Evolutionary conservation across 2,113 vertebrate species (phyloP), one percentile per base, ranked within the genome.

Genomic region (Solea senegalensis): DNA sequence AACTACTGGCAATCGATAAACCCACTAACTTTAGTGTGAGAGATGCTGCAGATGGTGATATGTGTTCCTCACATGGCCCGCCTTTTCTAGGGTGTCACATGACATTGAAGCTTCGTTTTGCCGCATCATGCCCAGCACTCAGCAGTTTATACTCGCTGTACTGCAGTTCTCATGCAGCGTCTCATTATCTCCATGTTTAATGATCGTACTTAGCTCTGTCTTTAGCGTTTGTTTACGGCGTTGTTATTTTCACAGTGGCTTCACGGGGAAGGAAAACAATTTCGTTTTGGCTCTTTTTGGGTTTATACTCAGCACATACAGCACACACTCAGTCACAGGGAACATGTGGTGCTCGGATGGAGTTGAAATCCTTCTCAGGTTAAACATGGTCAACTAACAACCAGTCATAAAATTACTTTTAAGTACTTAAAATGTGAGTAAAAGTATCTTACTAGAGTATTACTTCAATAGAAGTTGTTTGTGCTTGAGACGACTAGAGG

Each of bases 241-340:
- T 56, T 64, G 16, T 45, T 63, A 28, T 14, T 50, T 56, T 68
- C 44, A 43, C 53, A 62, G 26, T 34, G 12, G 21, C 46, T 69
- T 74, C 26, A 48, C 11, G 44, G 34, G 26, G 10, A 48, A 44
- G n/a, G 9, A 68, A 77, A 72, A 80, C 75, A 57, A 74, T 82
- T 70, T 68, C 16, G 53, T 49, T 67, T 72, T 58, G 26, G 27
- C 21, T 53, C 61, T 49, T 41, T 41, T 9, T 27, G 34, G 34
- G 15, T 41, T 68, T 48, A 43, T 67, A 44, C 55, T 72, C 76
- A 80, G 76, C 73, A 73, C 54, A 45, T 16, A 34, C 34, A 2
- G 34, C 34, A 28, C 21, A 0, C 0, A n/a, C 21, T 39, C 28
- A 0, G 0, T n/a, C 26, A 34, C 55, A 63, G n/a, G 16, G 16